phyloP scores from a whole-genome alignment of 2,797 vertebrate genomes.

The Perodicticus potto region DNA sequence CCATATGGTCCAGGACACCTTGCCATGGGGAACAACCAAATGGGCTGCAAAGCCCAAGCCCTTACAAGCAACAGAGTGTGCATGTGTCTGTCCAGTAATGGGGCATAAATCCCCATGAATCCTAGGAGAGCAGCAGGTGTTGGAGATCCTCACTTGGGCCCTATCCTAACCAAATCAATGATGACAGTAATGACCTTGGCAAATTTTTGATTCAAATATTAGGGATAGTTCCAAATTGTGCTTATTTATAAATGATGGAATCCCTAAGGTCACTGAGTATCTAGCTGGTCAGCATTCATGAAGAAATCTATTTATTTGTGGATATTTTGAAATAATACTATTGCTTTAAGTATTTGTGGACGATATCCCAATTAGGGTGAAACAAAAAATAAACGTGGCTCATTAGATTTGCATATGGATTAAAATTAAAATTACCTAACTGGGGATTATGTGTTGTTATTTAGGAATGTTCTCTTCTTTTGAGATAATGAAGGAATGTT shows the following conservation, averaged over 20 bases:
- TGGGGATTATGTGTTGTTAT: conserved; percentile 15
- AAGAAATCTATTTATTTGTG: neutral
- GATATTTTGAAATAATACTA: neutral
- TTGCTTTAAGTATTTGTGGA: conserved; percentile 46
- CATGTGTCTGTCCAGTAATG: neutral
- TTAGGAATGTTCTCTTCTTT: conserved; percentile 25
- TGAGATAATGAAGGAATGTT: conserved; percentile 53
- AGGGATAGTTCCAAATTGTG: neutral
- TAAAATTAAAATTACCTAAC: conserved; percentile 56
- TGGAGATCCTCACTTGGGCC: neutral
- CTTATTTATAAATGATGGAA: conserved; percentile 26
- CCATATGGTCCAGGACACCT: neutral
- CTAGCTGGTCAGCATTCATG: neutral
- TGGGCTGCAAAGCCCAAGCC: neutral
- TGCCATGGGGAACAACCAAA: neutral
- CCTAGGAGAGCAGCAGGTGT: neutral
- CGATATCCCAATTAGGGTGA: neutral
- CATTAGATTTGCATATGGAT: conserved; percentile 58
- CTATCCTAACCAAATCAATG: neutral
- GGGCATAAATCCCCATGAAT: neutral
- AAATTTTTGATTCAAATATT: neutral
- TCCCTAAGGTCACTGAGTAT: neutral
- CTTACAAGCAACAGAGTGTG: neutral
- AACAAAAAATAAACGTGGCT: conserved; percentile 61
- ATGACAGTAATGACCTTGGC: neutral